Conservation (phyloP, 1,140 invertebrate genomes). For the Megalopta genalis region DNA sequence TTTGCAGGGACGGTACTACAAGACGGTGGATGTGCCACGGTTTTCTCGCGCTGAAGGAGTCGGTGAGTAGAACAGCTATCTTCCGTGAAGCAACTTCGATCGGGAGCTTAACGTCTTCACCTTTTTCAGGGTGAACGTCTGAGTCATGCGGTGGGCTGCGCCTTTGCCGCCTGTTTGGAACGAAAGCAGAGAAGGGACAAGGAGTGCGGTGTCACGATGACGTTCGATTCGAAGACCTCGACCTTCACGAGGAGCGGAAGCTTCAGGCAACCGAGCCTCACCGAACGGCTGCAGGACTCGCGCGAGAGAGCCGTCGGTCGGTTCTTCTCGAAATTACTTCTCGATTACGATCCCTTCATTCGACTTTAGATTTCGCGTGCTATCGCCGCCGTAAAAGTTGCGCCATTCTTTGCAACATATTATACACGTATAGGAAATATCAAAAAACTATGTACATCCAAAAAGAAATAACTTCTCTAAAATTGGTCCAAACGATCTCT, state of each 20-base stretch:
- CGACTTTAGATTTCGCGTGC: too few relatives aligned
- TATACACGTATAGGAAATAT: too few relatives aligned
- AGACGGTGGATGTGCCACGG: conserved; percentile 99
- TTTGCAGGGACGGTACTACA: conserved; percentile 91
- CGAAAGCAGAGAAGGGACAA: conserved; percentile 98
- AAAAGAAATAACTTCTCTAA: too few relatives aligned
- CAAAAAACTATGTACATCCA: too few relatives aligned
- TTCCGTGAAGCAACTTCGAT: not conserved
- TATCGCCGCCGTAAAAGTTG: too few relatives aligned
- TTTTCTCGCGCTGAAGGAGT: conserved; percentile 97
- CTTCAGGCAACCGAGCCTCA: conserved; percentile 91
- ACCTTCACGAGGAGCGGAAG: conserved; percentile 96
- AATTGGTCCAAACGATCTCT: too few relatives aligned
- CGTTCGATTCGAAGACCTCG: conserved; percentile 95
- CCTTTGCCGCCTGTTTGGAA: conserved; percentile 98
- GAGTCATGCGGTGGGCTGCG: conserved; percentile 99
- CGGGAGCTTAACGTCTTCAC: too few relatives aligned
- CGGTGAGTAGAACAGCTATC: conserved; percentile 81
- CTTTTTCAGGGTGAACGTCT: conserved; percentile 92
- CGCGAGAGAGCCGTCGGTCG: conserved; percentile 76
- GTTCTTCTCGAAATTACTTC: conserved; percentile 32
- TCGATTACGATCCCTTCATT: not conserved
- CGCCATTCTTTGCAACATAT: too few relatives aligned
- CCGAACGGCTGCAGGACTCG: conserved; percentile 85
- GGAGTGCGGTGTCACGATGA: conserved; percentile 96